Base-by-base conservation (phyloP, 1,140 invertebrate genomes). In the Acromyrmex echinatior region DNA sequence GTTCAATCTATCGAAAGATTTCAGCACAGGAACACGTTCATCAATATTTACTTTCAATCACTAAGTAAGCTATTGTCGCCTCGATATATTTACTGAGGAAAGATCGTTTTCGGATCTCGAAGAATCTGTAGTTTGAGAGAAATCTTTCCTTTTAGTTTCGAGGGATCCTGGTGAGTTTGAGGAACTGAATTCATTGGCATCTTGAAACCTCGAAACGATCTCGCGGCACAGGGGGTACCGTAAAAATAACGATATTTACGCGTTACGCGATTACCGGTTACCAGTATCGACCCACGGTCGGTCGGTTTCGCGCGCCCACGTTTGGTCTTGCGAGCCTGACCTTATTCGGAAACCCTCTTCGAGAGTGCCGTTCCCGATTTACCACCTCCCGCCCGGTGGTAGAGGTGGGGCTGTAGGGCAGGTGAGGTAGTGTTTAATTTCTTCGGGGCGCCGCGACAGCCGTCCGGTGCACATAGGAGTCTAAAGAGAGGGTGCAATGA, bases 301-400 rank as follows among this genome's bases (percentile, higher is more conserved):
- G 14, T 81, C 82, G 92, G 91, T 92, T 93, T 91, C 85, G 74
- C 81, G 91, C 93, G 94, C 94, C 94, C 93, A 95, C 94, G 91
- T 92, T 90, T 90, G 90, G 90, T 88, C 91, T 92, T 90, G 92
- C 89, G 87, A 91, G 88, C 93, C 92, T 94, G 92, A 94, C 94
- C 94, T 95, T 95, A 95, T 95, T 95, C 94, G 94, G 94, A 94
- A 93, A 94, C 93, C 93, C 94, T 94, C 93, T 93, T 90, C 90
- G 80, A 51, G 79, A 51, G 79, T 88, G 74, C 76, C 86, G 89
- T 87, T 86, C 88, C 88, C 86, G 88, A 91, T 89, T 86, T 89
- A 87, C 63, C 90, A 82, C 66, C 68, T 89, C 79, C 60, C 74
- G 49, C 45, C 45, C 65, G 68, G 49, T 60, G 86, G 56, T 10